Evolutionary conservation across 2,888 invertebrate species (phyloP).

Genomic region (Rhimphoctona megacephalus): DNA sequence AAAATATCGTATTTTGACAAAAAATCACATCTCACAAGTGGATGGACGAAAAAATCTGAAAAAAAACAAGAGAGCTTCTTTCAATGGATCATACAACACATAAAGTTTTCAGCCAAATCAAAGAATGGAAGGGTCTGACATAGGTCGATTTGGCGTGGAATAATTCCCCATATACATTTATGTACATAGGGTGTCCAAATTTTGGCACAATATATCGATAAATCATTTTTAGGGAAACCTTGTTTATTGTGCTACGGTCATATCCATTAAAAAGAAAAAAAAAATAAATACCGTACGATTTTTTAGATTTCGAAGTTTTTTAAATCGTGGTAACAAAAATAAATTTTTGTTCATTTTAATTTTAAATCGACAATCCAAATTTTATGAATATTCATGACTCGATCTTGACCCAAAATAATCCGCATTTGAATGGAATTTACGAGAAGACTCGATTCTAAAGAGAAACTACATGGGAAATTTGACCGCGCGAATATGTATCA

Average conservation of each 20-base stretch:
- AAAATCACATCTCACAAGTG: too few relatives aligned
- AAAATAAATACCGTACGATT: not conserved
- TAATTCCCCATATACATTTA: too few relatives aligned
- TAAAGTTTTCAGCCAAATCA: too few relatives aligned
- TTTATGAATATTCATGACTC: not conserved
- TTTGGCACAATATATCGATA: not conserved
- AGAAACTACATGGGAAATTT: slow-evolving; percentile 5
- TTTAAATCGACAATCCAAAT: not conserved
- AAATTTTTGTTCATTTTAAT: not conserved
- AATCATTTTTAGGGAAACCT: not conserved
- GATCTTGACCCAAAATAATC: not conserved
- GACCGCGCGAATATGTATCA: slow-evolving; percentile 7
- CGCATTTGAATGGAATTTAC: not conserved
- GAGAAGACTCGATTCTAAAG: not conserved
- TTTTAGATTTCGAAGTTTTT: not conserved
- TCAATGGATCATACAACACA: too few relatives aligned
- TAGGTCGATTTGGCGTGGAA: too few relatives aligned
- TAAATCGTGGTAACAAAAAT: not conserved
- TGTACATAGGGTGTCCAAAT: slow-evolving; percentile 5
- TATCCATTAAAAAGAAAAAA: too few relatives aligned
- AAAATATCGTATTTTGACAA: too few relatives aligned
- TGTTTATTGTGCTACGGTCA: too few relatives aligned
- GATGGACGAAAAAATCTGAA: too few relatives aligned
- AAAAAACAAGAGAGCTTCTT: too few relatives aligned
- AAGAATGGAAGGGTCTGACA: too few relatives aligned